phyloP scores from a whole-genome alignment of 2,797 vertebrate genomes.

The Cuculus canorus region DNA sequence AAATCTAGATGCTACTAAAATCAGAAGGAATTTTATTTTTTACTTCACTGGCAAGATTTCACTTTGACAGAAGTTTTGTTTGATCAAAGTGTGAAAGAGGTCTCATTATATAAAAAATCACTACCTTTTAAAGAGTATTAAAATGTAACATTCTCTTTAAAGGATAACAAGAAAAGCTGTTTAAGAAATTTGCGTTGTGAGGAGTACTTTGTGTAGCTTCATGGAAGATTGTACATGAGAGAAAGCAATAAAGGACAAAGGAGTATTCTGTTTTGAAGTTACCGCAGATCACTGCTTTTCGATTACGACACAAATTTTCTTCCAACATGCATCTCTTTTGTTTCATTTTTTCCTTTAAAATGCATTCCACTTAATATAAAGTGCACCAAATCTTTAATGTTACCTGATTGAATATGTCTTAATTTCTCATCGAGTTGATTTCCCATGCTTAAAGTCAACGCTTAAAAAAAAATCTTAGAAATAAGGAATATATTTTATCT shows the following conservation, averaged over 20 bases:
- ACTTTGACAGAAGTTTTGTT: not conserved
- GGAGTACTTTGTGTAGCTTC: not conserved
- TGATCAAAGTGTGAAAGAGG: not conserved
- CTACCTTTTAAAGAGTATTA: not conserved
- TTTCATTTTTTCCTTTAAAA: not conserved
- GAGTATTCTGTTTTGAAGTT: not conserved
- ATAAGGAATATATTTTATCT: constrained; percentile 65
- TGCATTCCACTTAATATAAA: not conserved
- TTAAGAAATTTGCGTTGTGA: not conserved
- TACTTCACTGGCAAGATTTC: not conserved
- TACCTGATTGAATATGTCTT: not conserved
- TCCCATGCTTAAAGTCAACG: not conserved
- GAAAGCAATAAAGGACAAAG: not conserved
- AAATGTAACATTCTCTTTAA: not conserved
- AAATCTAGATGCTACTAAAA: not conserved
- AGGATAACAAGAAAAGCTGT: not conserved
- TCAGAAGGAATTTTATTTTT: not conserved
- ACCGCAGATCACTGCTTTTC: not conserved
- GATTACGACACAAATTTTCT: not conserved
- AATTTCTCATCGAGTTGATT: not conserved
- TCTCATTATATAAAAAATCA: not conserved
- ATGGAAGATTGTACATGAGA: not conserved
- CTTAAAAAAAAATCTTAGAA: not conserved
- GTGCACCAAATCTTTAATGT: not conserved
- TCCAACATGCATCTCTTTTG: not conserved